Evolutionary conservation across 2,113 vertebrate species (phyloP).

Genomic region (Myrmecophaga tridactyla): DNA sequence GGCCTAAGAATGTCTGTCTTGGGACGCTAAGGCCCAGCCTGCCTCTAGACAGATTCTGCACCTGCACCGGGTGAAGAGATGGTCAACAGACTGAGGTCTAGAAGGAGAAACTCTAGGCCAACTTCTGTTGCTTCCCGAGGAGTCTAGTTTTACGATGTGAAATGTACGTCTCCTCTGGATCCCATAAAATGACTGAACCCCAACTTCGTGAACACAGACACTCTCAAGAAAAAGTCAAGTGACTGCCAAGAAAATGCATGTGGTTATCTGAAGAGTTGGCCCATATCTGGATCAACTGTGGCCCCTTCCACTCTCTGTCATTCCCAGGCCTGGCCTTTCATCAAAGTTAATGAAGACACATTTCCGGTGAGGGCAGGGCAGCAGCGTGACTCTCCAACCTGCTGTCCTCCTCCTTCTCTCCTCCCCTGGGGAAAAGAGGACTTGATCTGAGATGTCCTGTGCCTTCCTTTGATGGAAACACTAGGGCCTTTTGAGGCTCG

Average conservation of each 20-base stretch:
- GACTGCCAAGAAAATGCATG: background rate
- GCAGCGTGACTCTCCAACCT: too few species aligned
- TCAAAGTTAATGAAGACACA: background rate
- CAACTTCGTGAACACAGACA: background rate
- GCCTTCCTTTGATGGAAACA: background rate
- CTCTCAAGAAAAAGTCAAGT: background rate
- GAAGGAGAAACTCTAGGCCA: slow-evolving; percentile 14
- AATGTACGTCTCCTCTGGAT: background rate
- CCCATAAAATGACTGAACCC: background rate
- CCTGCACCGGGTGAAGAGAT: background rate
- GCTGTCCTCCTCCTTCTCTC: background rate
- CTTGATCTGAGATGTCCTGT: background rate
- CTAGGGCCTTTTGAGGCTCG: background rate
- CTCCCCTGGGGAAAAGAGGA: background rate
- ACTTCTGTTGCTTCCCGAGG: background rate
- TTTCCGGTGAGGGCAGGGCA: background rate
- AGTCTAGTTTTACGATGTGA: background rate
- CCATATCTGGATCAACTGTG: background rate
- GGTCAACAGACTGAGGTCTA: background rate
- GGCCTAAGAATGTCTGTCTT: slow-evolving; percentile 58
- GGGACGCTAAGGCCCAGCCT: background rate
- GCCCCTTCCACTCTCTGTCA: background rate
- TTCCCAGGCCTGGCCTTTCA: background rate
- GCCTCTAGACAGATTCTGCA: background rate
- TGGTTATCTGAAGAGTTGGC: background rate